phyloP scores from a whole-genome alignment of 92 coral and sea anemone species.

The Nematostella vectensis region DNA sequence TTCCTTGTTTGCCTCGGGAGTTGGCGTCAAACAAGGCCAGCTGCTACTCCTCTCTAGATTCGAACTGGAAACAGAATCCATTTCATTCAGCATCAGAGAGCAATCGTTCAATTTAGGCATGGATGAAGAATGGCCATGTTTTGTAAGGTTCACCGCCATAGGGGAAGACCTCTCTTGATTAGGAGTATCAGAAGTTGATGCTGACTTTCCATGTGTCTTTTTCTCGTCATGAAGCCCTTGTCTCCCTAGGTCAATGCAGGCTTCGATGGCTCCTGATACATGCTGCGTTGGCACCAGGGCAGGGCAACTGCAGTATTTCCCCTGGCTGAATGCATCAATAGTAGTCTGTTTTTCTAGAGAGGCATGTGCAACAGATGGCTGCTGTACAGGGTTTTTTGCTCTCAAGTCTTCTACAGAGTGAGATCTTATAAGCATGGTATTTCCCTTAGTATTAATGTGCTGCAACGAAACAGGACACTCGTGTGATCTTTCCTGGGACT shows the following conservation, averaged over 20 bases:
- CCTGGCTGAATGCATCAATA: constrained; percentile 59
- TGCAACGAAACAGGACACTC: not conserved
- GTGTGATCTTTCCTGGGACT: not conserved
- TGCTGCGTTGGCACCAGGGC: constrained; percentile 37
- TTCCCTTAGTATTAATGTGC: not conserved
- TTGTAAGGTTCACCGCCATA: no score
- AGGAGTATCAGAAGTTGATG: not conserved
- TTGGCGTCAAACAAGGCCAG: no score
- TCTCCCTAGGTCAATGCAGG: constrained; percentile 57
- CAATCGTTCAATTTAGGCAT: no score
- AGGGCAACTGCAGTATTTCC: constrained; percentile 71
- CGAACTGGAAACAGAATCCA: no score
- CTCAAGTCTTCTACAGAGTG: constrained; percentile 14
- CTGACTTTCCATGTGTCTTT: no score
- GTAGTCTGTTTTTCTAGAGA: constrained; percentile 21
- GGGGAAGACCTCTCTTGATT: not conserved
- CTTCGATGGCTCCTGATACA: constrained; percentile 43
- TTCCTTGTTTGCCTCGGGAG: no score
- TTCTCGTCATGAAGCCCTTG: no score
- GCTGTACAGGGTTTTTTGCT: not conserved
- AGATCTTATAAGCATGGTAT: constrained; percentile 1
- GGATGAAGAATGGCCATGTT: no score
- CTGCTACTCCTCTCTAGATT: constrained; percentile 9
- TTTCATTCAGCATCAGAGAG: no score
- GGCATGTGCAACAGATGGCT: constrained; percentile 22